Conservation (phyloP, 2,797 vertebrate genomes). For the Myotis planiceps region DNA sequence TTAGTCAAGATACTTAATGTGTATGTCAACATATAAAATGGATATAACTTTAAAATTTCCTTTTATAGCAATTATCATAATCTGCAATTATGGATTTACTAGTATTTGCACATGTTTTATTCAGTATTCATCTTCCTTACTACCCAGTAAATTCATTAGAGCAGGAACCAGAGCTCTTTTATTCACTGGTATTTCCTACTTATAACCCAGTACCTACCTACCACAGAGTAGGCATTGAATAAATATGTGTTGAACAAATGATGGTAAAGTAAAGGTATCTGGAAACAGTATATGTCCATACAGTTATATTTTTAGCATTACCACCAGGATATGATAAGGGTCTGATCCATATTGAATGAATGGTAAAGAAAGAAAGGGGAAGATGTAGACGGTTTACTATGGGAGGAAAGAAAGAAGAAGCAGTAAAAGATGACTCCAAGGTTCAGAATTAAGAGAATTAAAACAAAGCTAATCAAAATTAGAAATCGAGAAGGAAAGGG, state of each 20-base stretch:
- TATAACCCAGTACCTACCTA: not conserved
- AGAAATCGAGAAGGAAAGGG: not conserved
- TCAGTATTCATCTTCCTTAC: not conserved
- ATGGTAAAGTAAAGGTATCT: not conserved
- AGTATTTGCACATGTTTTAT: not conserved
- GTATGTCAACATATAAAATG: not conserved
- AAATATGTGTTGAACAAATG: not conserved
- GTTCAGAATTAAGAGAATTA: not conserved
- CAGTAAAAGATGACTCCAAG: not conserved
- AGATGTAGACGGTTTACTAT: not conserved
- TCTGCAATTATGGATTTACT: not conserved
- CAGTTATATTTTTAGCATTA: not conserved
- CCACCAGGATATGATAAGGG: not conserved
- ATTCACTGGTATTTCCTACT: not conserved
- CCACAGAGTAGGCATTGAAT: not conserved
- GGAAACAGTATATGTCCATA: not conserved
- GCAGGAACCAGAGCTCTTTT: not conserved
- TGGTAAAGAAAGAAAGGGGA: not conserved
- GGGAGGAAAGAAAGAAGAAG: not conserved
- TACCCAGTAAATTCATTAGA: not conserved
- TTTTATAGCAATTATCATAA: not conserved
- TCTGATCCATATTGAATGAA: not conserved
- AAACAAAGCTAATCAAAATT: conserved; percentile 9
- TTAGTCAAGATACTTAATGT: not conserved
- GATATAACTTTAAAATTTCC: conserved; percentile 9